Percentiles rank a stretch among this genome's conserved stretches.
Conservation (phyloP, 2,797 vertebrate species). For the Nyctibius grandis region DNA sequence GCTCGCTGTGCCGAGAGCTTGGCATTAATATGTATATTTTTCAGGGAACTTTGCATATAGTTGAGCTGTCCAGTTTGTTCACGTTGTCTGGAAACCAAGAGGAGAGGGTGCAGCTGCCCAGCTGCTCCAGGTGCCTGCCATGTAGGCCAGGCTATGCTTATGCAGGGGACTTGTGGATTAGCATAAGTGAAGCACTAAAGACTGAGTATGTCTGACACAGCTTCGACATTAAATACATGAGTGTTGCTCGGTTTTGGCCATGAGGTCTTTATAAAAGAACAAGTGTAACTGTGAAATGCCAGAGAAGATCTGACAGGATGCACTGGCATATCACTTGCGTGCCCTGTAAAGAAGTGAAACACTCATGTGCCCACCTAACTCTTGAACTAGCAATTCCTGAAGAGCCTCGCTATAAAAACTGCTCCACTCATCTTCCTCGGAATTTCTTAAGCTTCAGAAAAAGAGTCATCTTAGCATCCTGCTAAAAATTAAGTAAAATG, state of each 20-base stretch:
- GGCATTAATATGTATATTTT: background rate
- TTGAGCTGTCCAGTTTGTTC: background rate
- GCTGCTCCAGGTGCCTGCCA: background rate
- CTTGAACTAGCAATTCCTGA: background rate
- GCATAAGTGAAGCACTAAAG: background rate
- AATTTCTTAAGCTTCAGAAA: background rate
- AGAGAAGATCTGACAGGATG: background rate
- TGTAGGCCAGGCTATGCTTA: background rate
- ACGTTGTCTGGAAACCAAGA: background rate
- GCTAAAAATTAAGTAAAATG: background rate
- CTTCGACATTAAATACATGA: background rate
- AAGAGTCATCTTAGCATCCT: background rate
- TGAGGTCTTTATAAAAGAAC: background rate
- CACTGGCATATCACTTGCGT: background rate
- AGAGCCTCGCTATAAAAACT: background rate
- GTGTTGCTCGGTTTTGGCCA: background rate
- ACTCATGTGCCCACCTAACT: accelerated
- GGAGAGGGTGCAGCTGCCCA: background rate
- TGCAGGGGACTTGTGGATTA: background rate
- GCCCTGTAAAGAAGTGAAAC: background rate
- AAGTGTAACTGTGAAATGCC: background rate
- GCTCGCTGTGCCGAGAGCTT: background rate
- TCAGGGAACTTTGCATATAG: background rate
- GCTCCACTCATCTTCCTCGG: background rate
- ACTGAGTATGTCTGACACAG: background rate